Base-by-base conservation (phyloP, 2,113 vertebrate species). In the Dicrurus megarhynchus region DNA sequence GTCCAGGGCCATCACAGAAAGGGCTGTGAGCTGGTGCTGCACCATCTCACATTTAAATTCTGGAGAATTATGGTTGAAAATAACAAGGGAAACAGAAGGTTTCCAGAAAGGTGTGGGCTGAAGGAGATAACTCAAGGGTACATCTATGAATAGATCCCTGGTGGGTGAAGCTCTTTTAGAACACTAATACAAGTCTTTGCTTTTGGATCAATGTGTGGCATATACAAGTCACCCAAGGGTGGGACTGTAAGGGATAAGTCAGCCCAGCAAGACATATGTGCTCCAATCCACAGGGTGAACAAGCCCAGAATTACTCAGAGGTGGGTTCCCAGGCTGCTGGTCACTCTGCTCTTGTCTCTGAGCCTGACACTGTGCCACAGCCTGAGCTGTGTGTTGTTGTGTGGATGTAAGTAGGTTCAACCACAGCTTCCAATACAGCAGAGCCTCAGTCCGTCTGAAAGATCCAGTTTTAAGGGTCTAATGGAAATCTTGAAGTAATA, bases 391-490 rank as follows among this genome's bases (percentile, higher is more conserved):
- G 10, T 4, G 5, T 4, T 27, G 24, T 11, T 59, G 22, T 7
- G 16, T 8, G 24, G 35, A 27, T 27, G 5, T 0, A 3, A 33
- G 9, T 3, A 41, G 11, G 22, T 65, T 56, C 50, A 37, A 1
- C 33, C 16, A 5, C 41, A 89, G 23, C 33, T n/a, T 47, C 50
- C 75, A 60, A 10, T 26, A 52, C 23, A 28, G 64, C n/a, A 67
- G 22, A 49, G 33, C 27, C 32, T 49, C 39, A 8, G 63, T 32
- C 44, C 26, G 47, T 60, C 83, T 22, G 17, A 35, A 12, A 24
- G 13, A n/a, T 16, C 30, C 33, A 11, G 16, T 52, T 88, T 64
- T 46, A 57, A 61, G 18, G 23, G 23, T 56, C 33, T 71, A 37
- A 32, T 9, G 14, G 30, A 26, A 83, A 37, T 30, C 26, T 42